Base-by-base conservation (phyloP, 2,888 invertebrate species). In the Drosophila maculinotata region DNA sequence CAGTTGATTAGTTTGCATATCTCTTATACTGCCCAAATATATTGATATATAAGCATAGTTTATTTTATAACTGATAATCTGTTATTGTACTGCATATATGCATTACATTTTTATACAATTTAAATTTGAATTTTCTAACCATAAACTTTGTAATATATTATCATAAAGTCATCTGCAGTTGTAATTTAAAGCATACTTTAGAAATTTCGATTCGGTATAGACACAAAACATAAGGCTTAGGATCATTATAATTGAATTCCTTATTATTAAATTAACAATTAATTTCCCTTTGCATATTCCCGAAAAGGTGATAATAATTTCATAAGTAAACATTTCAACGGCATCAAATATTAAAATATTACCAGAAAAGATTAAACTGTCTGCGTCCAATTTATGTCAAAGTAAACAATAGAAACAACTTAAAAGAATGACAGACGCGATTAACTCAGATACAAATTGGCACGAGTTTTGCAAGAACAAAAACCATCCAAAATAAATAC, bases 281-380 rank as follows among this genome's bases (percentile, higher is more conserved):
- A 1, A 10, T 15, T 45, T 15, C 1, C 3, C 1, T 14, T 4
- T 35, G 17, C 10, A 4, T 9, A 36, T 17, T 41, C 42, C 35
- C 1, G 3, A 17, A 28, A 4, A 38, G 60, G 42, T 51, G 35
- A 33, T 20, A 17, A 49, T 42, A 52, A 62, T 57, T 56, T 48
- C 26, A 23, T 31, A 39, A 36, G 17, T 12, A 59, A 70, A 53
- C 33, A 63, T 57, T 60, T 56, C 14, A 48, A 33, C 23, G 25
- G 5, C 38, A 54, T 33, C 47, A 41, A 67, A 60, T 48, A 33
- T 58, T 39, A 41, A 63, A 69, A 59, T 53, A 73, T 62, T 49
- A 70, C 56, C 48, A 56, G n/a, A 14, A 14, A 51, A 70, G 85
- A 79, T 85, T 87, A 79, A 72, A 66, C 68, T 79, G 79, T 71